Percentiles rank a stretch among this genome's conserved stretches.
These are phyloP conservation scores for Psittacara wagleri DNA, from an alignment of 2,113 vertebrate genomes.

Conservation along the genomic window DNA sequence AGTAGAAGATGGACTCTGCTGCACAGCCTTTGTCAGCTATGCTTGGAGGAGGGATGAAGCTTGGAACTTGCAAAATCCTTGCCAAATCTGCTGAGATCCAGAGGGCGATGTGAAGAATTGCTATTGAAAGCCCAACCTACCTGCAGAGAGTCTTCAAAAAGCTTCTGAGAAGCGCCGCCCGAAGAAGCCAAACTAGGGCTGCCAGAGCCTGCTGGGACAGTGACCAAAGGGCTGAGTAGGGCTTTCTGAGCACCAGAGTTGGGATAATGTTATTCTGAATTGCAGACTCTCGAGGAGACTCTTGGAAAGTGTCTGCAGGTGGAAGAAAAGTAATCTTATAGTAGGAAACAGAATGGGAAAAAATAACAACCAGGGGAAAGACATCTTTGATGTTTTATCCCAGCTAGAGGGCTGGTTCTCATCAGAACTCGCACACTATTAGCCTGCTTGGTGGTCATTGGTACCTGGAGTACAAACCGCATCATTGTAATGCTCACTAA, in stretches of 20 bases:
- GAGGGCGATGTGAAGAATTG: neutral
- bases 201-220: neutral
- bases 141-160: neutral
- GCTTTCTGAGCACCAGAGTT: neutral
- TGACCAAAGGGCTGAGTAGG: neutral
- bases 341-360: neutral
- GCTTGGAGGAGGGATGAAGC: neutral
- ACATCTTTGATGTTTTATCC: neutral
- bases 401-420: constrained; percentile 21
- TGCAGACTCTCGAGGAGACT: neutral
- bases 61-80: neutral
- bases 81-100: neutral
- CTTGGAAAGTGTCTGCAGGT: neutral
- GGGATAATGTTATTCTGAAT: neutral
- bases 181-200: neutral
- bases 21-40: neutral
- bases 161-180: neutral
- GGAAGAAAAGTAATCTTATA: neutral
- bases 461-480: constrained; percentile 44
- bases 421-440: neutral
- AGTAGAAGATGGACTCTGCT: neutral
- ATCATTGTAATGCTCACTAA: constrained; percentile 53
- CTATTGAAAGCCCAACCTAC: neutral
- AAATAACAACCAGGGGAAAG: neutral
- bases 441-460: neutral